Conservation (phyloP, 2,113 vertebrate species). For the Microtus ochrogaster region DNA sequence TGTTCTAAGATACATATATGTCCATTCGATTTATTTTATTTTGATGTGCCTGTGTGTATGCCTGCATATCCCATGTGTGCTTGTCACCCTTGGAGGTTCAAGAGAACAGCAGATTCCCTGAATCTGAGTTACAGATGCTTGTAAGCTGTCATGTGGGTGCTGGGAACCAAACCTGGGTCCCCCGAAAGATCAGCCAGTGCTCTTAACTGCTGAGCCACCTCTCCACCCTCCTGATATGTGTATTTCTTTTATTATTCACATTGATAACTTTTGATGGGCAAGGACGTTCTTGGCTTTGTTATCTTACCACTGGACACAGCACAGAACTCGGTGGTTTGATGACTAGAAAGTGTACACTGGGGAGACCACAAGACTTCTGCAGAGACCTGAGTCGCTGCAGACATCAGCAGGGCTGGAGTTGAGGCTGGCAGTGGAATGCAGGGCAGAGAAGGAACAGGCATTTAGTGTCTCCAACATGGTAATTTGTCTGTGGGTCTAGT, state of each 20-base stretch:
- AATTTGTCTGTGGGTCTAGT: not conserved
- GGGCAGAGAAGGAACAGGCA: not conserved
- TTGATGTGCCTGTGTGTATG: not conserved
- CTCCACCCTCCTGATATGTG: not conserved
- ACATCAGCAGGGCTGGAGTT: not conserved
- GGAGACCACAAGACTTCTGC: not conserved
- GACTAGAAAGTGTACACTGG: too few species aligned
- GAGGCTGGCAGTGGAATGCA: not conserved
- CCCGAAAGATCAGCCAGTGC: not conserved
- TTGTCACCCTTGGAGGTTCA: not conserved
- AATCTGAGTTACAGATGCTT: not conserved
- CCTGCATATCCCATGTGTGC: not conserved
- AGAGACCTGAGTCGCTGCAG: not conserved
- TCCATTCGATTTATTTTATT: not conserved
- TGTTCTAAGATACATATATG: not conserved
- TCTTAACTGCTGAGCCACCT: not conserved
- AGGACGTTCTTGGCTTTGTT: not conserved
- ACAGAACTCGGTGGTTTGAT: not conserved
- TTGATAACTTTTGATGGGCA: not conserved
- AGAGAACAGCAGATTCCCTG: not conserved
- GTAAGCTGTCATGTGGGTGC: too few species aligned
- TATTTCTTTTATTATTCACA: not conserved
- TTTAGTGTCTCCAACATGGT: not conserved
- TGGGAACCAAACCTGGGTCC: not conserved
- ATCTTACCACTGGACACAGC: not conserved